Base-by-base conservation (phyloP, 2,888 invertebrate species). In the Drosophila niveifrons region DNA sequence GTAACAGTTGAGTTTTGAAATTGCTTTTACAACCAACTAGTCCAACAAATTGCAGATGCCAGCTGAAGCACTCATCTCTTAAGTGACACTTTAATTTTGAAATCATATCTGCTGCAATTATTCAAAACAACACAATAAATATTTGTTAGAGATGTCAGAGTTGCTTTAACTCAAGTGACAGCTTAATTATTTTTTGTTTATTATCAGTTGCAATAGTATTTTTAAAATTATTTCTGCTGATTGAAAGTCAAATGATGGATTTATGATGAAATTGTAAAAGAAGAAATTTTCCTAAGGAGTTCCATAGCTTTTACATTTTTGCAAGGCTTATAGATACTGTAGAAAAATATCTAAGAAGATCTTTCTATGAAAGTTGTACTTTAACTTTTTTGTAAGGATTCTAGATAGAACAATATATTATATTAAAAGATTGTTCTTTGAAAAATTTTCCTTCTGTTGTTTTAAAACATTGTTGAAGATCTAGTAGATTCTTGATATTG, bases 371-470 rank as follows among this genome's bases (percentile, higher is more conserved):
- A 23, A 23, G 6, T 23, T 23, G 6, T 23, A 6, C 6, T 23
- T 23, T 6, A 4, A 23, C 23, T 4, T 23, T 23, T 23, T 23
- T 23, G 6, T 23, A 23, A 23, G 23, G 6, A 6, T 23, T 23
- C 3, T 23, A 23, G 6, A 6, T 23, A 3, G 1, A 4, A 0
- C 23, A 0, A 23, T 1, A 1, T 1, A 0, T 6, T 1, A 23
- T 1, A 1, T 1, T 6, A 23, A 1, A 23, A 23, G 23, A 23
- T 23, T 0, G 4, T 6, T 23, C 23, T 23, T 23, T 23, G 23
- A 23, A 23, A 23, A 1, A 1, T 23, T 23, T 1, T 23, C 6
- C 6, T 23, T 23, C 6, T 23, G 23, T 23, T 4, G 23, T 23
- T 23, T 23, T 6, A 23, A 23, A 23, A 23, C 3, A 3, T 23